phyloP scores from a whole-genome alignment of 2,113 vertebrate genomes.

The Xerus inauris region DNA sequence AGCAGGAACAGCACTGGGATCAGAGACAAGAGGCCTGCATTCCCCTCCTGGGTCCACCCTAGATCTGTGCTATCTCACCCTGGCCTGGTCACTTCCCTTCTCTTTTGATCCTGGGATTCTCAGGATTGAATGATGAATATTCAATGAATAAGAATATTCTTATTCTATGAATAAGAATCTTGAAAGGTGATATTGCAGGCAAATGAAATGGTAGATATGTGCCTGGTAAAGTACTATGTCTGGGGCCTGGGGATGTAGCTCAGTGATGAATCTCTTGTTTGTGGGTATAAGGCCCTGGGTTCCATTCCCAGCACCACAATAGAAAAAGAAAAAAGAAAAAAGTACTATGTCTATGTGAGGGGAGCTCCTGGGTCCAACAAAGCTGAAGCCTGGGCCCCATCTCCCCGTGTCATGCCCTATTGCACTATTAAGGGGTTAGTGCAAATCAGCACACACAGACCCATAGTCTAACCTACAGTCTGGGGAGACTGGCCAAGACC shows the following conservation, averaged over 20 bases:
- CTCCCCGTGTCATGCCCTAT: neutral
- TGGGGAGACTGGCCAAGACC: neutral
- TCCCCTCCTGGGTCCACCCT: neutral
- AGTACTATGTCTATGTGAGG: neutral
- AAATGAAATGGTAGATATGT: neutral
- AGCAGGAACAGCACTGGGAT: rapidly evolving
- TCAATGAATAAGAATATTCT: too few species aligned
- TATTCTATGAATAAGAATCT: neutral
- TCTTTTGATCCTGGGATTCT: neutral
- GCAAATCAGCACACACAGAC: neutral
- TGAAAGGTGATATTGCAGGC: neutral
- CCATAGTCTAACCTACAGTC: neutral
- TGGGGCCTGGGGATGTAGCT: too few species aligned
- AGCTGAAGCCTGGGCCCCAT: neutral
- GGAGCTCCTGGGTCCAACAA: neutral
- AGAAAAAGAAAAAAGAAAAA: neutral
- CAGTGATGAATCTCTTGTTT: too few species aligned
- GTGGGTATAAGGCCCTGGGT: too few species aligned
- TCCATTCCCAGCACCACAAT: too few species aligned
- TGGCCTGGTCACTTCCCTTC: neutral
- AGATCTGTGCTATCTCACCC: neutral
- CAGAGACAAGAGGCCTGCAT: neutral
- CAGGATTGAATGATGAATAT: too few species aligned
- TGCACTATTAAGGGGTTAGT: rapidly evolving
- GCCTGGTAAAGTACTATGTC: neutral